Conservation (phyloP, 2,888 invertebrate genomes). For the Pseudococcus viburni region DNA sequence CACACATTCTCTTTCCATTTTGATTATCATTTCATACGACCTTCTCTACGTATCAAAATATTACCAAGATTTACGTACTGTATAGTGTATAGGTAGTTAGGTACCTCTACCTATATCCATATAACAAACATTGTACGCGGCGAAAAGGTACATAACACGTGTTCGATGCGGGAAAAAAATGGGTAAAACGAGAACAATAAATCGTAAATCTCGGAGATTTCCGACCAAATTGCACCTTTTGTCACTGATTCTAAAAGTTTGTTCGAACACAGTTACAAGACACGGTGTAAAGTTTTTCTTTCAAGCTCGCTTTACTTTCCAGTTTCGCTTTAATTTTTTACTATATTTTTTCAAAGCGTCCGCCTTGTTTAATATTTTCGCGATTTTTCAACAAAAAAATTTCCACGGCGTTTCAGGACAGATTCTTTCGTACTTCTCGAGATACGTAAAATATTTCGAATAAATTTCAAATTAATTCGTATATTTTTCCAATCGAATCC, state of each 20-base stretch:
- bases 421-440: not conserved
- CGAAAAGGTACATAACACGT: slow-evolving; percentile 35
- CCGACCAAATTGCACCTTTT: slow-evolving; percentile 44
- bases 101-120: not conserved
- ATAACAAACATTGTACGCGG: not conserved
- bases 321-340: slow-evolving; percentile 2
- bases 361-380: not conserved
- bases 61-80: no score
- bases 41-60: not conserved
- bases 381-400: not conserved
- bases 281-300: slow-evolving; percentile 22
- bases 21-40: slow-evolving; percentile 1
- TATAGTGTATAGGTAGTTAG: no score
- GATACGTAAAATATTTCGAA: not conserved
- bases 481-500: not conserved
- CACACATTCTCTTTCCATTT: not conserved
- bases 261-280: slow-evolving; percentile 28
- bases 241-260: slow-evolving; percentile 35
- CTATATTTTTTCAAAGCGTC: not conserved
- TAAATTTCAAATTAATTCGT: not conserved
- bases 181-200: slow-evolving; percentile 38
- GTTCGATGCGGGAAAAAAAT: slow-evolving; percentile 21
- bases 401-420: not conserved
- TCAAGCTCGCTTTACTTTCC: not conserved
- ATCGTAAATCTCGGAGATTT: slow-evolving; percentile 46